Evolutionary conservation across 2,888 invertebrate genomes (phyloP).

Genomic region (Mechanitis messenoides): DNA sequence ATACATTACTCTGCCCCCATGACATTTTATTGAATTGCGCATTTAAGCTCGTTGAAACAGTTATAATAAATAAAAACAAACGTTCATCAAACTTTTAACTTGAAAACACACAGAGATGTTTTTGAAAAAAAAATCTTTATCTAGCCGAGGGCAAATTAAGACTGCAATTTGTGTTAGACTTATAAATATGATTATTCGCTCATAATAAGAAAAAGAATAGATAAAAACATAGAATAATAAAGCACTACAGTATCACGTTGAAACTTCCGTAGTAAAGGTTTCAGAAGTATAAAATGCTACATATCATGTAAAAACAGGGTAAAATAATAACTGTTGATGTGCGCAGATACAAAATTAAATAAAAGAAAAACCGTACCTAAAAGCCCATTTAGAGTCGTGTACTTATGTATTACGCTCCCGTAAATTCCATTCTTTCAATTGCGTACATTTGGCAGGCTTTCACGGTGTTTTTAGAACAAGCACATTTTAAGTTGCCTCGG

Average conservation of each 20-base stretch:
- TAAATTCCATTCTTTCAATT: constrained; percentile 39
- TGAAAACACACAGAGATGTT: constrained; percentile 17
- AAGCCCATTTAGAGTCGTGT: constrained; percentile 5
- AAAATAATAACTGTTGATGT: neutral
- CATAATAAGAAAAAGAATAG: too few relatives aligned
- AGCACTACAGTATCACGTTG: too few relatives aligned
- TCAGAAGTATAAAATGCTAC: too few relatives aligned
- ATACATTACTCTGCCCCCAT: constrained; percentile 11
- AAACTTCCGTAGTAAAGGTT: too few relatives aligned
- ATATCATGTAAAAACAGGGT: too few relatives aligned
- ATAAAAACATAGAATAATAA: too few relatives aligned
- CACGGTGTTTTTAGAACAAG: constrained; percentile 56
- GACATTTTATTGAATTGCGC: constrained; percentile 39
- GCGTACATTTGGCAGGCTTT: constrained; percentile 54
- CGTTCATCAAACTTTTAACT: constrained; percentile 35
- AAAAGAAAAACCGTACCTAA: neutral
- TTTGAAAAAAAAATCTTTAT: neutral
- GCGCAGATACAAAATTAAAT: neutral
- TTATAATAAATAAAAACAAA: constrained; percentile 41
- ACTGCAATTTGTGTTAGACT: too few relatives aligned
- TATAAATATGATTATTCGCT: too few relatives aligned
- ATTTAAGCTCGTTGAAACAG: constrained; percentile 42
- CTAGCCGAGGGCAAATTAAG: constrained; percentile 10
- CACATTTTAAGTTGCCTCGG: constrained; percentile 49
- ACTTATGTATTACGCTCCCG: constrained; percentile 14